Evolutionary conservation across 2,113 vertebrate genomes (phyloP).

Genomic region (Isichthys henryi): DNA sequence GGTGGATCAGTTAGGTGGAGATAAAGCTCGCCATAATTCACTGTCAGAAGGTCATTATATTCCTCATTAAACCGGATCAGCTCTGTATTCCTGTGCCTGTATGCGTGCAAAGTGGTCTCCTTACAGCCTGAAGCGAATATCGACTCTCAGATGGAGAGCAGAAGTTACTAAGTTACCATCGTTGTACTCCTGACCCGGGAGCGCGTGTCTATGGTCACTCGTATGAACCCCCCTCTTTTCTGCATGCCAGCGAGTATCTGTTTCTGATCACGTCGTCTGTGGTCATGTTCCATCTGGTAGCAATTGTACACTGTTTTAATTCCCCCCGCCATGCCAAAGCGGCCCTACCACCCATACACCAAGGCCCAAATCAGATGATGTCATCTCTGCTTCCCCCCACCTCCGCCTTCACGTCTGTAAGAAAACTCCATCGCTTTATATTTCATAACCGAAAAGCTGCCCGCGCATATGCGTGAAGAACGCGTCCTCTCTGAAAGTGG

Average conservation of each 20-base stretch:
- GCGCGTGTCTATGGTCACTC: not conserved
- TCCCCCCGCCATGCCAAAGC: conserved; percentile 26
- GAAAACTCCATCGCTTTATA: conserved; percentile 21
- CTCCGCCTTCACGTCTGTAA: conserved; percentile 21
- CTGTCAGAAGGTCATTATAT: not conserved
- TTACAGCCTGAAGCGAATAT: not conserved
- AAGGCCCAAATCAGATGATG: conserved; percentile 33
- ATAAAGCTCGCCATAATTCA: not conserved
- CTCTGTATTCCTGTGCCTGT: not conserved
- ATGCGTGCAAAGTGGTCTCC: not conserved
- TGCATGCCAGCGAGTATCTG: conserved; percentile 29
- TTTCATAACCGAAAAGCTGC: conserved; percentile 9
- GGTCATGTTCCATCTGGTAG: conserved; percentile 37
- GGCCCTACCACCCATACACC: conserved; percentile 24
- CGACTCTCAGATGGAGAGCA: not conserved
- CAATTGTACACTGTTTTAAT: conserved; percentile 36
- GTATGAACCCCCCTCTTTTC: conserved; percentile 13
- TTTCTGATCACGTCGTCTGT: conserved; percentile 38
- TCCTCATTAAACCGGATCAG: not conserved
- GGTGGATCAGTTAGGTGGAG: not conserved
- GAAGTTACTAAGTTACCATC: not conserved
- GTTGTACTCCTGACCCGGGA: not conserved
- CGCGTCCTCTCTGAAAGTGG: not conserved
- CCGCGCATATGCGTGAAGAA: conserved; percentile 3
- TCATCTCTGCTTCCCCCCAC: conserved; percentile 27